Percentiles rank a stretch among this genome's conserved stretches.
phyloP scores from a whole-genome alignment of 1,140 invertebrate species.

The Tribolium castaneum region DNA sequence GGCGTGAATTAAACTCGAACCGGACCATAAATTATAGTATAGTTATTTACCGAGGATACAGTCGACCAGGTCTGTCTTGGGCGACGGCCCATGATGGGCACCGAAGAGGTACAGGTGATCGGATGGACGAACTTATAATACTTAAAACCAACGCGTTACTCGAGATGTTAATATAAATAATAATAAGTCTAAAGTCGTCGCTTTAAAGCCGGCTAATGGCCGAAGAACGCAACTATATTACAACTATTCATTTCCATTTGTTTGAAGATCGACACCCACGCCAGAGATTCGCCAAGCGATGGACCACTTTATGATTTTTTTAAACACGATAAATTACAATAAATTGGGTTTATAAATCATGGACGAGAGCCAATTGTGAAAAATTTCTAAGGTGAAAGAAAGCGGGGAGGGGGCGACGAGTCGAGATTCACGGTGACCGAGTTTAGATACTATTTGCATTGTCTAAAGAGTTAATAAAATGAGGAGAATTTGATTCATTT shows the following conservation, averaged over 20 bases:
- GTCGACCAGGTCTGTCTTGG: conserved; percentile 33
- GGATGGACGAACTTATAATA: conserved; percentile 49
- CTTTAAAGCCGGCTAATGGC: conserved; percentile 43
- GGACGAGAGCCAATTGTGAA: not conserved
- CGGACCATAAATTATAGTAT: conserved; percentile 52
- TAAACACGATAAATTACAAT: conserved; percentile 9
- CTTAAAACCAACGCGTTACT: conserved; percentile 49
- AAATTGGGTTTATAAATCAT: not conserved
- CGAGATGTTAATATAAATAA: conserved; percentile 51
- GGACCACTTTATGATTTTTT: not conserved
- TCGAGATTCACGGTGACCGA: no score
- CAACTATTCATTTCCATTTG: conserved; percentile 37
- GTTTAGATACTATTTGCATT: no score
- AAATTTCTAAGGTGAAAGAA: not conserved
- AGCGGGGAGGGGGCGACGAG: no score
- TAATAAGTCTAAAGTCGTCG: conserved; percentile 47
- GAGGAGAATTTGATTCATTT: no score
- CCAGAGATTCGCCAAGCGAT: not conserved
- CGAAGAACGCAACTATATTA: conserved; percentile 40
- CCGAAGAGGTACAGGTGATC: conserved; percentile 40
- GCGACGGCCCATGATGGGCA: no score
- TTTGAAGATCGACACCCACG: not conserved
- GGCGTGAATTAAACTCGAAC: conserved; percentile 50
- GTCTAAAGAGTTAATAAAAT: no score
- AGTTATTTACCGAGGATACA: conserved; percentile 49